phyloP scores from a whole-genome alignment of 2,888 invertebrate genomes.

The Rosalia funebris region DNA sequence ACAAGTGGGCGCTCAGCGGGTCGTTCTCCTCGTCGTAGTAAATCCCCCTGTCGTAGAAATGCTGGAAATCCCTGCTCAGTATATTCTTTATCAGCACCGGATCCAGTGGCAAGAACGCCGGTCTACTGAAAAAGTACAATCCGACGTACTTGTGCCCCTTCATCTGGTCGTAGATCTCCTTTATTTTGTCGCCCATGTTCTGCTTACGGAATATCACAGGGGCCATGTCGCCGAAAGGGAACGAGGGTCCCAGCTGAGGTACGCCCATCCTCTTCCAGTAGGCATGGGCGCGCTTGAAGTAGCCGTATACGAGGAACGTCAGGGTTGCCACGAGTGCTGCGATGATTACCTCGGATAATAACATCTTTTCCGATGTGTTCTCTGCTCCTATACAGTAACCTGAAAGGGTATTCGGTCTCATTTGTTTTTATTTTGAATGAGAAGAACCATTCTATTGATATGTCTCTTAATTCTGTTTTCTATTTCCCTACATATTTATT shows the following conservation, averaged over 20 bases:
- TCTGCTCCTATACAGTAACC: too few species aligned
- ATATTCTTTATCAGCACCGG: conserved; percentile 70
- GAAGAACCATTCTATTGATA: too few species aligned
- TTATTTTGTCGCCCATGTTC: conserved; percentile 72
- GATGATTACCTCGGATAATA: conserved; percentile 1
- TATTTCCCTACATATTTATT: too few species aligned
- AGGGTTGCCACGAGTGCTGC: conserved; percentile 4
- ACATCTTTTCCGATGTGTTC: too few species aligned
- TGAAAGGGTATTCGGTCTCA: too few species aligned
- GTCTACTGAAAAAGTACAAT: conserved; percentile 71
- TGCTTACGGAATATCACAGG: conserved; percentile 67
- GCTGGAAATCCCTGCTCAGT: conserved; percentile 68
- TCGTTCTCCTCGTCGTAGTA: conserved; percentile 71
- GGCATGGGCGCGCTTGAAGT: conserved; percentile 64
- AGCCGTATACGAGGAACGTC: conserved; percentile 44
- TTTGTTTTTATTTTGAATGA: too few species aligned
- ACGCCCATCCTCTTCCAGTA: conserved; percentile 73
- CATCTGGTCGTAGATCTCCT: conserved; percentile 69
- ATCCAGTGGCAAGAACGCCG: conserved; percentile 72
- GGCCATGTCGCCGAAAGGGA: conserved; percentile 73
- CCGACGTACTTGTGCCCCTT: conserved; percentile 65
- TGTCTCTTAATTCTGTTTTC: too few species aligned
- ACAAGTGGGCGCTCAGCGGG: conserved; percentile 71
- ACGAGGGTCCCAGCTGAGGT: conserved; percentile 67
- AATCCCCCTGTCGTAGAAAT: conserved; percentile 74